phyloP scores from a whole-genome alignment of 2,113 vertebrate species.

The Tympanuchus pallidicinctus region DNA sequence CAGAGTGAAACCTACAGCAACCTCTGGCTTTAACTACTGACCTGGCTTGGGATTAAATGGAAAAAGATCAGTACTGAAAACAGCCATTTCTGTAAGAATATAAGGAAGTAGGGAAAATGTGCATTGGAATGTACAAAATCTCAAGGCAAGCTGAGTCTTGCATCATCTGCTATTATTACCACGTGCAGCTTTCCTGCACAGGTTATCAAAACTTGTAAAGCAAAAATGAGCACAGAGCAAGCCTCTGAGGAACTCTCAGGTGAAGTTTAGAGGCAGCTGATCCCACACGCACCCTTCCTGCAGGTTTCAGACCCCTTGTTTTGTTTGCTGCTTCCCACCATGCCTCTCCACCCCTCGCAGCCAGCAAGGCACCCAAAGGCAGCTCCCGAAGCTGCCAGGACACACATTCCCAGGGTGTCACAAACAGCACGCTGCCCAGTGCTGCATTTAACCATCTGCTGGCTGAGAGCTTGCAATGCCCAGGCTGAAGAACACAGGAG shows the following conservation, averaged over 20 bases:
- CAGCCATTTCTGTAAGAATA: not conserved
- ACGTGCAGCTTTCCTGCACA: not conserved
- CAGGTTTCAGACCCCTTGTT: not conserved
- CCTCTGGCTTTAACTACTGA: not conserved
- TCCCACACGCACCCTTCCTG: not conserved
- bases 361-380: not conserved
- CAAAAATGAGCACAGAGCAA: rapidly evolving
- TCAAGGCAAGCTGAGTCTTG: not conserved
- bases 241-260: rapidly evolving
- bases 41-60: rapidly evolving
- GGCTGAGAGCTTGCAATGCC: not conserved
- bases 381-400: not conserved
- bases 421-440: not conserved
- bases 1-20: not conserved
- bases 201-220: not conserved
- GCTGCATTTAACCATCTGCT: not conserved
- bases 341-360: not conserved
- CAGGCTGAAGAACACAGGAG: not conserved
- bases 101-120: not conserved
- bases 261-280: not conserved
- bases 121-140: rapidly evolving
- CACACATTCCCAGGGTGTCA: conserved; percentile 49
- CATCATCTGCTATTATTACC: not conserved
- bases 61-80: not conserved
- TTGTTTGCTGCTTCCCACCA: not conserved